Conservation (phyloP, 2,888 invertebrate genomes). For the Watsonalla cultraria region DNA sequence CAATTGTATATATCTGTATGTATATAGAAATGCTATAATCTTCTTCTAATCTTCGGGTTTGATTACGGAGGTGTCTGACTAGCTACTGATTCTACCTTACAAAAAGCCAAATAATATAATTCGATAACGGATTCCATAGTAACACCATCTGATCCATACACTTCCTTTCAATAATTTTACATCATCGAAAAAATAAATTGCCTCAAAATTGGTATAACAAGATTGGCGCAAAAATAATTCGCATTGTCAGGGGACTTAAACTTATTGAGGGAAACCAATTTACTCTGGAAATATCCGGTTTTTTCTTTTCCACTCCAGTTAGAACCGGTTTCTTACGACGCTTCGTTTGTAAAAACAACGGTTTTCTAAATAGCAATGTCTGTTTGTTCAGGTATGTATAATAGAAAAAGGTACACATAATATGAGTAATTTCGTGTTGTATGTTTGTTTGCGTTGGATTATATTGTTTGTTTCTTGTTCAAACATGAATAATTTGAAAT, state of each 20-base stretch:
- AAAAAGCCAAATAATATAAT: neutral
- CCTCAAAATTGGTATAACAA: conserved; percentile 61
- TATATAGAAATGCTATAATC: too few relatives aligned
- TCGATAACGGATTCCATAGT: neutral
- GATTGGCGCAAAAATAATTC: conserved; percentile 62
- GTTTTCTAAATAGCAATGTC: conserved; percentile 9
- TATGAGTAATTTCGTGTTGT: neutral
- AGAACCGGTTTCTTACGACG: conserved; percentile 16
- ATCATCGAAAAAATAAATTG: conserved; percentile 46
- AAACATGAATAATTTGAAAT: neutral
- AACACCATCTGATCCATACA: conserved; percentile 35
- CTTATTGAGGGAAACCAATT: conserved; percentile 65
- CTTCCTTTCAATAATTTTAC: conserved; percentile 31
- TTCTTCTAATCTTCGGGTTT: too few relatives aligned
- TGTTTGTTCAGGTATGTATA: neutral
- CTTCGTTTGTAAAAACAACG: conserved; percentile 10
- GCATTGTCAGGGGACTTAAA: conserved; percentile 60
- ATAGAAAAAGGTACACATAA: neutral
- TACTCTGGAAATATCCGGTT: conserved; percentile 42
- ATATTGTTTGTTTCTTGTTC: neutral
- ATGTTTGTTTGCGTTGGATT: neutral
- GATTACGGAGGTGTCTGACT: too few relatives aligned
- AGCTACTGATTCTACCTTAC: too few relatives aligned
- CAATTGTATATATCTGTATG: too few relatives aligned
- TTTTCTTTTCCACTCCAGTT: conserved; percentile 26